Evolutionary conservation across 2,888 invertebrate genomes (phyloP).

Genomic region (Ypsolopha sequella): DNA sequence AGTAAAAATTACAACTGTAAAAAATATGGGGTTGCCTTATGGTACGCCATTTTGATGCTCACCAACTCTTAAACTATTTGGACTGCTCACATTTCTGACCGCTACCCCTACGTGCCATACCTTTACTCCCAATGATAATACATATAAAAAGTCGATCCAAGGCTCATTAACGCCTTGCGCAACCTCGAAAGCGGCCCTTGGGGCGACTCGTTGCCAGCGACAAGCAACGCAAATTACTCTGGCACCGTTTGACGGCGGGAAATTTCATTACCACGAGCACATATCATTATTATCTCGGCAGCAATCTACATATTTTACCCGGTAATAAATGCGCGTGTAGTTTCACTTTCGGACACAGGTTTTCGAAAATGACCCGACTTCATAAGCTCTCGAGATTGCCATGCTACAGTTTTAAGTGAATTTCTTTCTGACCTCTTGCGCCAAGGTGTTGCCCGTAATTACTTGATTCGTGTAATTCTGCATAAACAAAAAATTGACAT

Average conservation of each 20-base stretch:
- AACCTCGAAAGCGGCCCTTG: constrained; percentile 69
- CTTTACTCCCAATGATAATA: constrained; percentile 30
- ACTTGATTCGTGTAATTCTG: constrained; percentile 49
- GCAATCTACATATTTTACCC: constrained; percentile 70
- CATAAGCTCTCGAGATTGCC: constrained; percentile 60
- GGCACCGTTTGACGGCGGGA: constrained; percentile 71
- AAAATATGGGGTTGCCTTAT: too few species aligned
- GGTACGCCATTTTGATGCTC: too few species aligned
- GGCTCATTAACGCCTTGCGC: constrained; percentile 64
- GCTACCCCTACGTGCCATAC: constrained; percentile 24
- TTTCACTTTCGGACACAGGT: constrained; percentile 69
- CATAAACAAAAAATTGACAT: constrained; percentile 57
- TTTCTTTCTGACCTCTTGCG: constrained; percentile 69
- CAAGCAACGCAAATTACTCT: constrained; percentile 70
- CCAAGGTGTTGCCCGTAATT: constrained; percentile 62
- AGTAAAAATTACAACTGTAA: too few species aligned
- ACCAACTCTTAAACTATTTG: neutral
- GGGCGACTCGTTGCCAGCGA: constrained; percentile 59
- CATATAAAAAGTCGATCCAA: constrained; percentile 45
- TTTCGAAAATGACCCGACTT: constrained; percentile 67
- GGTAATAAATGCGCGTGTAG: constrained; percentile 66
- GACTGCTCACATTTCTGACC: neutral
- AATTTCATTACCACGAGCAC: constrained; percentile 71
- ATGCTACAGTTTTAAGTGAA: constrained; percentile 68
- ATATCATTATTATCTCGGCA: constrained; percentile 69